Conservation (phyloP, 2,113 vertebrate genomes). For the Lota lota region DNA sequence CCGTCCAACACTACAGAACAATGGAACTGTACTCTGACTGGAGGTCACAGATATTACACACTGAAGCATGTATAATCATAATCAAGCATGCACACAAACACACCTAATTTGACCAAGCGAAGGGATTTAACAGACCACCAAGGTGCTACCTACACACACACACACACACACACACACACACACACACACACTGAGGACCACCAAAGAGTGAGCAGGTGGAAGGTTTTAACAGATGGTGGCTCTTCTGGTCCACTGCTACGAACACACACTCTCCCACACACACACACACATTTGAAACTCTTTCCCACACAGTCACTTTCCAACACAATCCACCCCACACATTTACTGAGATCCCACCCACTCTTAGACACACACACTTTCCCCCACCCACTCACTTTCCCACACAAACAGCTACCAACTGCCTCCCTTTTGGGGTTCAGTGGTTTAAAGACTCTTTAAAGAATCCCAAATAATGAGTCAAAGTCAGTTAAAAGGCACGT, state of each 20-base stretch:
- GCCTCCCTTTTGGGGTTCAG: too few relatives aligned
- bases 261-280: constrained; percentile 21
- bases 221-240: constrained; percentile 53
- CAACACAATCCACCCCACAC: neutral
- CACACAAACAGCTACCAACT: neutral
- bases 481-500: too few relatives aligned
- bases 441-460: too few relatives aligned
- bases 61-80: too few relatives aligned
- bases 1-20: too few relatives aligned
- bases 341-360: too few relatives aligned
- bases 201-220: constrained; percentile 50
- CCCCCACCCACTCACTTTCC: neutral
- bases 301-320: neutral
- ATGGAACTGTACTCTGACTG: too few relatives aligned
- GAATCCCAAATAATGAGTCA: too few relatives aligned
- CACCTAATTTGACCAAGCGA: constrained; percentile 20
- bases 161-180: constrained; percentile 15
- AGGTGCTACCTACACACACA: constrained; percentile 12
- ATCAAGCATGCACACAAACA: neutral
- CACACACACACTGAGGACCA: constrained; percentile 33
- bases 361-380: neutral
- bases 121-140: constrained; percentile 35
- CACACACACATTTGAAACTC: constrained; percentile 13
- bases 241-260: constrained; percentile 41
- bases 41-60: too few relatives aligned